phyloP scores from a whole-genome alignment of 1,140 invertebrate species.

The Centruroides sculpturatus region DNA sequence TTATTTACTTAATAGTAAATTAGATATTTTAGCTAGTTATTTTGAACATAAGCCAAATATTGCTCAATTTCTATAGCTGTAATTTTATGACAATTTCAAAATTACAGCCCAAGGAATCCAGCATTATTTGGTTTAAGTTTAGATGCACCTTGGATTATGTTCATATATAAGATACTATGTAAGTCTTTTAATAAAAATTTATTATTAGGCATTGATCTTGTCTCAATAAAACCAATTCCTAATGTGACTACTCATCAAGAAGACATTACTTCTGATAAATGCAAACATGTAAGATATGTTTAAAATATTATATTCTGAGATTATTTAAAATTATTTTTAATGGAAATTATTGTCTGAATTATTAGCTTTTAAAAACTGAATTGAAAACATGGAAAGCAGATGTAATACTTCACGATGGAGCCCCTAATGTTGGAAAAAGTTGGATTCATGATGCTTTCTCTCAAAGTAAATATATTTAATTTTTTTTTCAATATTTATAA shows the following conservation, averaged over 20 bases:
- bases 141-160: no score
- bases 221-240: constrained; percentile 81
- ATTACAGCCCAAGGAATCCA: no score
- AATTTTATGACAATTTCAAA: no score
- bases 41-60: no score
- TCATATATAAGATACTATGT: no score
- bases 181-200: no score
- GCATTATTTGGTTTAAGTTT: no score
- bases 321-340: not conserved
- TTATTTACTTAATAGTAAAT: no score
- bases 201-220: constrained; percentile 74
- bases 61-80: no score
- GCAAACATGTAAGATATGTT: constrained; percentile 30
- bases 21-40: no score
- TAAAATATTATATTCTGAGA: not conserved
- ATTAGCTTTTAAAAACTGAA: constrained; percentile 59
- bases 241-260: constrained; percentile 78
- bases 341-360: constrained; percentile 12
- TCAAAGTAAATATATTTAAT: constrained; percentile 40
- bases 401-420: constrained; percentile 90
- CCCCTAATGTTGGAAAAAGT: constrained; percentile 95
- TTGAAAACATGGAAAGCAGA: constrained; percentile 94
- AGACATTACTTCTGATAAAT: constrained; percentile 94
- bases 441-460: constrained; percentile 97
- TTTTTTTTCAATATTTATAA: no score